Evolutionary conservation across 2,113 vertebrate genomes (phyloP), one percentile per base, ranked within the genome.

Genomic region (Charadrius vociferus): DNA sequence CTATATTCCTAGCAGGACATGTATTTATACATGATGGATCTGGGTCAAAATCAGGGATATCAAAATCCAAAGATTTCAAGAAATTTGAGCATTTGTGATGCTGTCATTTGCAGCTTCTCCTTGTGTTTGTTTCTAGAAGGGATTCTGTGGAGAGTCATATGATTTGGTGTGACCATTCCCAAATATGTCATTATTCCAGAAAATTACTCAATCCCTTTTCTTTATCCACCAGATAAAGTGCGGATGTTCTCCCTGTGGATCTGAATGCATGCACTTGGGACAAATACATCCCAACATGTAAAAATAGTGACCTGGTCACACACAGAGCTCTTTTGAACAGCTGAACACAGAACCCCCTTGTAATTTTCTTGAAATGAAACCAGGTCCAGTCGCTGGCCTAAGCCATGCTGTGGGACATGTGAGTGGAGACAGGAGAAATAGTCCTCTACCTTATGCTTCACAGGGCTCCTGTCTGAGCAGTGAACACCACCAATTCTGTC

Each of bases 51-150:
- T 70, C 26, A 34, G 14, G 26, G 24, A 45, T 74, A 53, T 34
- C 7, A 23, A 77, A 88, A 63, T 34, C 32, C 30, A 36, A 55
- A 56, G 41, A 70, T 84, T 88, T 68, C 45, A 45, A 77, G 24
- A 47, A 26, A 83, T 88, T 41, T 73, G 45, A 45, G 30, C 24
- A 22, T 81, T 78, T 84, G 37, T 2, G 7, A 30, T 65, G 43
- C 53, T 61, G 37, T 27, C 32, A 23, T 79, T 91, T 71, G 45
- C 53, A 77, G 27, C 20, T 74, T 29, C 12, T 14, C 70, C 97
- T 96, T 92, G 89, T 91, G 63, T 82, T 96, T 96, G 80, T 97
- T 95, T 95, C 93, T 88, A 81, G 93, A 96, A 95, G 70, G 86
- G 52, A 87, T 95, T 86, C 94, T 86, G 63, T 72, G 72, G 53